These are phyloP conservation scores for Eupleurogrammus muticus DNA, from an alignment of 2,797 vertebrate species.

Conservation along the genomic window DNA sequence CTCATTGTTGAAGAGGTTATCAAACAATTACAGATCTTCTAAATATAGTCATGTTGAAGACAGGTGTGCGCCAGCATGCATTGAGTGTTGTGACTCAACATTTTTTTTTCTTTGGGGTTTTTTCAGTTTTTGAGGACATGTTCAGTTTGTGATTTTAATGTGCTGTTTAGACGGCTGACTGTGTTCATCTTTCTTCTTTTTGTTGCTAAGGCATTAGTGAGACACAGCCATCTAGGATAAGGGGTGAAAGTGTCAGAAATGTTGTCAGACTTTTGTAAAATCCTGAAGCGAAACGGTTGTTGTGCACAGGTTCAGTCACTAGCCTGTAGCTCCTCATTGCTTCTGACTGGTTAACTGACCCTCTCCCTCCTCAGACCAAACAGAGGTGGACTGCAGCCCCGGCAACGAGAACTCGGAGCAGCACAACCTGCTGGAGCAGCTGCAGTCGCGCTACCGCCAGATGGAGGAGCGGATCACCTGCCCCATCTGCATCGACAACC, in stretches of 20 bases:
- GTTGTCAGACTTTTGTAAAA: neutral
- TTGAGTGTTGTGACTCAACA: neutral
- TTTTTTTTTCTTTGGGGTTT: neutral
- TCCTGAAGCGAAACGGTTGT: too few relatives aligned
- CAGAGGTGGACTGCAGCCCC: conserved; percentile 91
- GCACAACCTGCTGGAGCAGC: conserved; percentile 96
- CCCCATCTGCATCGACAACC: conserved; percentile 98
- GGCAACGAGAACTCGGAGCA: conserved; percentile 88
- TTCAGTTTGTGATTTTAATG: neutral
- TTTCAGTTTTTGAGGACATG: neutral
- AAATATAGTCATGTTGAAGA: neutral
- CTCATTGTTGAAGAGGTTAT: neutral
- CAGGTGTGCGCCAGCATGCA: neutral
- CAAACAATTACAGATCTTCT: neutral
- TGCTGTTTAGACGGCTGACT: neutral
- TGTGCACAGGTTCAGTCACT: neutral
- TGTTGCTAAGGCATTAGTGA: neutral
- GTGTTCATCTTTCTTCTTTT: neutral
- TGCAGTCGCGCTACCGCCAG: conserved; percentile 96
- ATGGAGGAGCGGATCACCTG: conserved; percentile 99
- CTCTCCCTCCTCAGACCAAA: conserved; percentile 86
- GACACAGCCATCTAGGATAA: neutral
- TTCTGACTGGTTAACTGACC: neutral
- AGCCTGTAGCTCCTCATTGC: neutral
- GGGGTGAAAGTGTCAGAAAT: neutral